Percentiles rank a stretch among this genome's conserved stretches.
phyloP scores from a whole-genome alignment of 2,888 invertebrate species.

The Sicus ferrugineus region DNA sequence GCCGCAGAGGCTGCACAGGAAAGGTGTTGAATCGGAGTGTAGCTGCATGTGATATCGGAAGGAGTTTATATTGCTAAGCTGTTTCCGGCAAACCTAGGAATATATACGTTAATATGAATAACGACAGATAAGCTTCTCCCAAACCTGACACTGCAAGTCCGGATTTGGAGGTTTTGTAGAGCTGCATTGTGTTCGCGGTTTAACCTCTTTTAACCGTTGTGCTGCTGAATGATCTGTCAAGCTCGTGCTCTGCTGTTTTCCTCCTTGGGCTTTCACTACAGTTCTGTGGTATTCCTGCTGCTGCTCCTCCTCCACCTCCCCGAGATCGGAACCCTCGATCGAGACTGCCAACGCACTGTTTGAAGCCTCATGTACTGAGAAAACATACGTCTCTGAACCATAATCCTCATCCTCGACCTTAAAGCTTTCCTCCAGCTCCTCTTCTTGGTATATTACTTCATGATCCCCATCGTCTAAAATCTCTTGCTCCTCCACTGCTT shows the following conservation, averaged over 20 bases:
- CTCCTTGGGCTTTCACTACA: too few relatives aligned
- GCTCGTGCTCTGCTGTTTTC: neutral
- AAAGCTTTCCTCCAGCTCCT: constrained; percentile 26
- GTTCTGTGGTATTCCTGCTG: neutral
- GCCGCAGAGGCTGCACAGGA: constrained; percentile 57
- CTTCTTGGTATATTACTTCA: constrained; percentile 45
- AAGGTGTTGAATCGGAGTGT: constrained; percentile 60
- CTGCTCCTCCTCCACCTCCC: too few relatives aligned
- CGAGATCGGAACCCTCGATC: constrained; percentile 15
- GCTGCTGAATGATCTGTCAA: neutral
- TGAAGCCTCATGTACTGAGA: constrained; percentile 38
- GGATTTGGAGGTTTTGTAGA: constrained; percentile 44
- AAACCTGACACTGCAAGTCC: constrained; percentile 49
- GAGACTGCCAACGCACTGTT: constrained; percentile 25
- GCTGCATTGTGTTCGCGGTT: constrained; percentile 38
- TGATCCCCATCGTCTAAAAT: constrained; percentile 48
- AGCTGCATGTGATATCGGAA: constrained; percentile 63
- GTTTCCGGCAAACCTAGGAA: constrained; percentile 55
- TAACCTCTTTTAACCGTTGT: constrained; percentile 18
- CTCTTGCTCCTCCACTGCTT: constrained; percentile 37
- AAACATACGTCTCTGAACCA: constrained; percentile 39
- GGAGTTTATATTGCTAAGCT: constrained; percentile 59
- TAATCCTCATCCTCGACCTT: constrained; percentile 32
- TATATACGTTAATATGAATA: neutral
- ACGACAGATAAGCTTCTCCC: neutral